phyloP scores from a whole-genome alignment of 2,113 vertebrate genomes.

The Centropus bengalensis region DNA sequence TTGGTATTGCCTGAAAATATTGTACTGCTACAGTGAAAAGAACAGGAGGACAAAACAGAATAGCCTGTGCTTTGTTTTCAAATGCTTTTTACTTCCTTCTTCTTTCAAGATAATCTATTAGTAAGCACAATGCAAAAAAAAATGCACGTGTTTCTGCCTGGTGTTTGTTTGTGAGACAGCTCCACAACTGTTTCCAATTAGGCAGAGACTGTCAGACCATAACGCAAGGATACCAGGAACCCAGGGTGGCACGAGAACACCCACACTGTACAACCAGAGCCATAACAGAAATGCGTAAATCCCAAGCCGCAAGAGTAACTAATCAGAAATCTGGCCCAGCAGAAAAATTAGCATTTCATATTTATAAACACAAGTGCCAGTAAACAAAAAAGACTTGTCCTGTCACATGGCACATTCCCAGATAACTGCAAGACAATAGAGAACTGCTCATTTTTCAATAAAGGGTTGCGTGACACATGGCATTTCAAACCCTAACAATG shows the following conservation, averaged over 20 bases:
- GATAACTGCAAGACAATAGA: neutral
- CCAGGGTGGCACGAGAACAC: neutral
- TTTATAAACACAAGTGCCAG: slow-evolving; percentile 5
- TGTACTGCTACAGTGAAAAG: neutral
- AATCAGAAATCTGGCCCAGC: neutral
- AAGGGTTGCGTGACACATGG: neutral
- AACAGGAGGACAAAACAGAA: neutral
- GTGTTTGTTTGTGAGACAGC: neutral
- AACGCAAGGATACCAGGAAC: neutral
- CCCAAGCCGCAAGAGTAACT: neutral
- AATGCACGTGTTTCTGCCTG: neutral
- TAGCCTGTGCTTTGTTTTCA: neutral
- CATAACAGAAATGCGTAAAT: neutral
- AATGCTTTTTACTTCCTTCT: neutral
- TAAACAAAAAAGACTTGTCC: neutral
- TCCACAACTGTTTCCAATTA: neutral
- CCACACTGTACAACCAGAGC: neutral
- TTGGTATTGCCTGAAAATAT: neutral
- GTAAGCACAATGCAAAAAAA: neutral
- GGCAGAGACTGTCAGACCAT: neutral
- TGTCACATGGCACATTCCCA: neutral
- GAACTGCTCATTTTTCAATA: neutral
- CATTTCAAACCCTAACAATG: neutral
- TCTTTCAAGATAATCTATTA: neutral
- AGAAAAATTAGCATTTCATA: slow-evolving; percentile 14